Conservation (phyloP, 1,140 invertebrate species). For the Bradynema listronoti region DNA sequence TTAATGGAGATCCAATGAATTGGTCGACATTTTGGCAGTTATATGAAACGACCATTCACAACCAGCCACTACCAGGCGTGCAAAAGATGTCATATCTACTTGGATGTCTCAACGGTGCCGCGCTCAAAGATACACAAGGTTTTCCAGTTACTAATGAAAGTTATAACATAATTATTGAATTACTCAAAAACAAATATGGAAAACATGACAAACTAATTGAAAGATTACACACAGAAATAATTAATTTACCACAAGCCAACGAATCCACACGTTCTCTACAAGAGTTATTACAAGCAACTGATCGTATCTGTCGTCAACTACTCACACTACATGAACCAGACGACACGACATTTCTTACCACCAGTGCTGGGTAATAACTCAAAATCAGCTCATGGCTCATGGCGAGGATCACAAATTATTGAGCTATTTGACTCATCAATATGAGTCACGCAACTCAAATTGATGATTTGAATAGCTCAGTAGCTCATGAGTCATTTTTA, state of each 20-base stretch:
- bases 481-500: no score
- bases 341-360: no score
- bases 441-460: no score
- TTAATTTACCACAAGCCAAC: neutral
- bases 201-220: neutral
- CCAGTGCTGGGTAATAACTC: no score
- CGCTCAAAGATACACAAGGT: neutral
- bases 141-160: conserved; percentile 1
- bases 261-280: neutral
- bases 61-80: neutral
- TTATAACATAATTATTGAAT: neutral
- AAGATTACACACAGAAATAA: neutral
- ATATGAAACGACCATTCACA: neutral
- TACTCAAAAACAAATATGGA: neutral
- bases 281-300: no score
- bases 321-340: no score
- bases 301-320: no score
- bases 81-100: conserved; percentile 7
- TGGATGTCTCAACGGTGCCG: conserved; percentile 2
- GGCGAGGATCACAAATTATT: no score
- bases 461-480: no score
- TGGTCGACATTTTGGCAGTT: conserved; percentile 5
- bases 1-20: neutral
- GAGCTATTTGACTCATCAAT: no score
- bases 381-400: no score